Evolutionary conservation across 2,797 vertebrate species (phyloP), one percentile per base, ranked within the genome.

Genomic region (Novumbra hubbsi): DNA sequence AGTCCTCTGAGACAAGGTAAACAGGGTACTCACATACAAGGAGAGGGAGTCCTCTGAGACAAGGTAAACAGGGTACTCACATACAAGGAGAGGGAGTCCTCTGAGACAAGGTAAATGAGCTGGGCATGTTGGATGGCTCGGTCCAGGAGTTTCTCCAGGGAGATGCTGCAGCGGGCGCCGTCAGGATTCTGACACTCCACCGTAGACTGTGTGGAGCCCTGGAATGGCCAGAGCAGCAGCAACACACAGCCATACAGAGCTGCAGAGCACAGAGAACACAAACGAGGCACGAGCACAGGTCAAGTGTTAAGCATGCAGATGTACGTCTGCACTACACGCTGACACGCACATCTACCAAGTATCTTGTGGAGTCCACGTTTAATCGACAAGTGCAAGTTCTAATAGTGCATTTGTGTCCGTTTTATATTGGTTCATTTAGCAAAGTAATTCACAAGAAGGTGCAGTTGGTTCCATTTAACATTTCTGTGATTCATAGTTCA

Each of bases 91-190:
- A 78, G 82, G 64, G 81, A 78, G 70, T 87, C 85, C 28, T 87
- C 83, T 2, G 87, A 85, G 67, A 84, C 57, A 21, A 72, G 76
- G 66, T 81, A 87, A 48, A 87, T 82, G 69, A 85, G 80, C 57
- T 87, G 84, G 5, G 84, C 81, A 1, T 85, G 83, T 67, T 87
- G 85, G 71, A 79, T 73, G 73, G 81, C 83, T 34, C 85, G 78
- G 41, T 86, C 78, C 68, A 88, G 79, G 28, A 88, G 81, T 73
- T 86, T 85, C 64, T 87, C 87, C 65, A 84, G 52, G 12, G 87
- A 79, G 80, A 88, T 87, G 68, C 74, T 50, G 70, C 84, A 84
- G 16, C 32, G 67, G 0, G 17, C 60, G 19, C 57, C 72, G 34
- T 27, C 76, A 11, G 50, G 52, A 21, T 73, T 62, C 1, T 19